Conservation (phyloP, 2,113 vertebrate species). For the Rutilus rutilus region DNA sequence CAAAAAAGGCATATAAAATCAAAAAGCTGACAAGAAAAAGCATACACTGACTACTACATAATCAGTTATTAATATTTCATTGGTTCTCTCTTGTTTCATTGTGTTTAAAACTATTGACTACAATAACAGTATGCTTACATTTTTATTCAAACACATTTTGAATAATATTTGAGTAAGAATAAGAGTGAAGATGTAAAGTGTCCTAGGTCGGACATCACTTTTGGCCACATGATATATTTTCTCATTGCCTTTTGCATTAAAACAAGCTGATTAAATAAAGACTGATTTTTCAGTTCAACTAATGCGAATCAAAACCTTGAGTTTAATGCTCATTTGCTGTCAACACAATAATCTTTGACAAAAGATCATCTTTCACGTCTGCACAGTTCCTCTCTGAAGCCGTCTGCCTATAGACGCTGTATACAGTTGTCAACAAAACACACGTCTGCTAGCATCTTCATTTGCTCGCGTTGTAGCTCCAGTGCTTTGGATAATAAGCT, state of each 20-base stretch:
- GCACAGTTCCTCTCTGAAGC: background rate
- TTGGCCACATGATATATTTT: background rate
- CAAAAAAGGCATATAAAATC: too few relatives aligned
- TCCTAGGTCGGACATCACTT: too few relatives aligned
- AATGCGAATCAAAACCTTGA: background rate
- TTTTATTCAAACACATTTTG: too few relatives aligned
- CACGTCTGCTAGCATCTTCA: background rate
- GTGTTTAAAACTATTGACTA: too few relatives aligned
- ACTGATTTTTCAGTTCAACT: background rate
- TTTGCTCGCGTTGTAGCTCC: constrained; percentile 22
- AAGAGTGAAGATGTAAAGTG: too few relatives aligned
- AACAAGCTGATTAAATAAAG: background rate
- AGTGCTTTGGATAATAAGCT: constrained; percentile 40
- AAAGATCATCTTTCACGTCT: background rate
- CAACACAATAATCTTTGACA: background rate
- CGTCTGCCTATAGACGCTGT: background rate
- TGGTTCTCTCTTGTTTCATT: too few relatives aligned
- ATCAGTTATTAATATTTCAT: too few relatives aligned
- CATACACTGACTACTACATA: too few relatives aligned
- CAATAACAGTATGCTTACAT: too few relatives aligned
- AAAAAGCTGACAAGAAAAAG: too few relatives aligned
- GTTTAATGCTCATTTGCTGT: background rate
- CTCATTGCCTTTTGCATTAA: background rate
- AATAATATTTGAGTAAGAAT: too few relatives aligned
- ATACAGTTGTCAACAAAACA: constrained; percentile 2